phyloP scores from a whole-genome alignment of 2,113 vertebrate genomes.

The Xenus cinereus region DNA sequence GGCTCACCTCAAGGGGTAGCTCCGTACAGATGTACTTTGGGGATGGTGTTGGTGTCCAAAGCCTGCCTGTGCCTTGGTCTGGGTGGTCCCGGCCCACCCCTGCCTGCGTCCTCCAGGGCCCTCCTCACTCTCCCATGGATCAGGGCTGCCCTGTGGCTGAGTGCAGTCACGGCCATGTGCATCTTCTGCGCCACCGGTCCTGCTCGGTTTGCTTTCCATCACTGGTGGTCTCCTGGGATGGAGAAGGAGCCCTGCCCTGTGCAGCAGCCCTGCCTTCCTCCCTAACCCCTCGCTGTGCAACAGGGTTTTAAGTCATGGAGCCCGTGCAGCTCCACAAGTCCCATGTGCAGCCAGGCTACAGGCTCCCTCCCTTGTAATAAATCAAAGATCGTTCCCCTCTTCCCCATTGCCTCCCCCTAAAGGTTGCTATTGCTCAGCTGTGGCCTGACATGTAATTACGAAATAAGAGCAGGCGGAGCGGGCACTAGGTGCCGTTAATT shows the following conservation, averaged over 20 bases:
- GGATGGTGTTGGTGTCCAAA: neutral
- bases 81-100: neutral
- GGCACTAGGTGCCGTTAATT: neutral
- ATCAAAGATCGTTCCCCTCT: neutral
- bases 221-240: neutral
- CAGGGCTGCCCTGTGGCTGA: neutral
- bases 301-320: neutral
- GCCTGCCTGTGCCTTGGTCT: no score
- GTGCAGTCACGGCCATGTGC: accelerated
- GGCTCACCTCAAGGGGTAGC: neutral
- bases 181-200: neutral
- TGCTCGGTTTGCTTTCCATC: accelerated
- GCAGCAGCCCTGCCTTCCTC: no score
- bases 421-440: neutral
- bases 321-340: neutral
- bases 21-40: neutral
- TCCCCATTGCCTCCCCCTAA: neutral
- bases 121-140: accelerated
- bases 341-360: accelerated
- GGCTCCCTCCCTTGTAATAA: neutral
- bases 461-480: neutral
- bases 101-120: neutral
- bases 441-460: conserved; percentile 5
- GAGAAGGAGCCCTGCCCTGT: neutral
- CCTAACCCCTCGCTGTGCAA: accelerated